Conservation (phyloP, 2,888 invertebrate genomes). For the Ceraclea dissimilis region DNA sequence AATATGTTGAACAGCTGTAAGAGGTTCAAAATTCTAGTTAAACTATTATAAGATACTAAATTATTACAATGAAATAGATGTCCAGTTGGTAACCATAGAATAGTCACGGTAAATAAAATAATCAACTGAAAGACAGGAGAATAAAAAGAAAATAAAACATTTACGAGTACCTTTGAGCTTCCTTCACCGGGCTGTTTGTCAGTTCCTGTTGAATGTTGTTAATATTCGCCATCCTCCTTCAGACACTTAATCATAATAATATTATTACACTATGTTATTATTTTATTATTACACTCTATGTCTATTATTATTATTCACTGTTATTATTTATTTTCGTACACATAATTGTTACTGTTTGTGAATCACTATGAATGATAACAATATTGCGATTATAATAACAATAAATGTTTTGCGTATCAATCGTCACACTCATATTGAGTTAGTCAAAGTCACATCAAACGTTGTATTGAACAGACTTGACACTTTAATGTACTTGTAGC, state of each 20-base stretch:
- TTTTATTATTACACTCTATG: slow-evolving; percentile 5
- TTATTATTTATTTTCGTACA: slow-evolving; percentile 14
- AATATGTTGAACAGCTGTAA: too few species aligned
- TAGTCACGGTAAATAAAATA: too few species aligned
- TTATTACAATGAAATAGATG: too few species aligned
- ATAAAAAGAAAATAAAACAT: background rate
- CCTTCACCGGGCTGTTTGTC: slow-evolving; percentile 20
- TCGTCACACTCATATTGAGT: slow-evolving; percentile 22
- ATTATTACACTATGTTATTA: too few species aligned
- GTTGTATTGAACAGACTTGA: slow-evolving; percentile 3
- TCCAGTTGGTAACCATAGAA: too few species aligned
- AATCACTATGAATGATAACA: too few species aligned
- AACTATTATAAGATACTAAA: too few species aligned
- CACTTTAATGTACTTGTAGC: slow-evolving; percentile 10
- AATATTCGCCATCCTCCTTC: slow-evolving; percentile 22
- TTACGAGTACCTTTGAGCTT: slow-evolving; percentile 21
- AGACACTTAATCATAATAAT: slow-evolving; percentile 5
- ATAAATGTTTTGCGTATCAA: slow-evolving; percentile 15
- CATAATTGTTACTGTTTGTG: background rate
- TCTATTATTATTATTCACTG: slow-evolving; percentile 15
- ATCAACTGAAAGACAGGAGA: too few species aligned
- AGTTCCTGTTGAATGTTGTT: slow-evolving; percentile 18
- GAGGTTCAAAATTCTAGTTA: too few species aligned
- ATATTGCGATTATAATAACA: slow-evolving; percentile 1
- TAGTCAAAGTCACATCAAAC: slow-evolving; percentile 23